Base-by-base conservation (phyloP, 2,797 vertebrate species). In the Neosilurus hyrtlii region DNA sequence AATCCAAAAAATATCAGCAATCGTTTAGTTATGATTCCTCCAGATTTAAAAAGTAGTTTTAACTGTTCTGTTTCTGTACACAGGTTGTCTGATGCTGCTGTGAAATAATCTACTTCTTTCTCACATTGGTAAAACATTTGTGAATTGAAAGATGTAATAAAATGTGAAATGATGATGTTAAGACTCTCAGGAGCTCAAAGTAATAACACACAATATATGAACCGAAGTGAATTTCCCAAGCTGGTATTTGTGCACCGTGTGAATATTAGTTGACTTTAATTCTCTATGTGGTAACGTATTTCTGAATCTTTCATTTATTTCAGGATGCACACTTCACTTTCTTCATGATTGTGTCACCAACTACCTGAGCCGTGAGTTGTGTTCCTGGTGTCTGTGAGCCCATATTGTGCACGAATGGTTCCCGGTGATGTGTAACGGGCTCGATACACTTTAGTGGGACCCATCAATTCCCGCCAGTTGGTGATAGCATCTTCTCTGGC, bases 321-420 rank as follows among this genome's bases (percentile, higher is more conserved):
- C 6, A 57, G 9, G 18, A 74, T 59, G 54, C 16, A 30, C 24
- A 37, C 11, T 14, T 75, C 20, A 37, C 56, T n/a, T 37, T 59
- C 30, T 59, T 4, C 35, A 57, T 9, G 4, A 52, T 26, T n/a
- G 57, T 3, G 43, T 86, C 9, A 49, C n/a, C 12, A n/a, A 49
- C 85, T 86, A 98, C 98, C 98, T 90, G 98, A 99, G 83, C 97
- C 98, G 0, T 99, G 97, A 18, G 96, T 96, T 2, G 96, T 96
- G 86, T 99, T 99, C 80, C 97, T 94, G 67, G 97, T 99, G 90
- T 99, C 97, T 0, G 97, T 98, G 88, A 99, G 95, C 78, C 98
- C 97, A 0, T 96, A 96, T 71, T 94, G 90, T 56, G 93, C 97
- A 22, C 97, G 95, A 84, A 99, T 95, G 57, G 95, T 94, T 54